Percentiles rank a stretch among this genome's conserved stretches.
phyloP scores from a whole-genome alignment of 2,888 invertebrate species.

The Abrostola triplasia region DNA sequence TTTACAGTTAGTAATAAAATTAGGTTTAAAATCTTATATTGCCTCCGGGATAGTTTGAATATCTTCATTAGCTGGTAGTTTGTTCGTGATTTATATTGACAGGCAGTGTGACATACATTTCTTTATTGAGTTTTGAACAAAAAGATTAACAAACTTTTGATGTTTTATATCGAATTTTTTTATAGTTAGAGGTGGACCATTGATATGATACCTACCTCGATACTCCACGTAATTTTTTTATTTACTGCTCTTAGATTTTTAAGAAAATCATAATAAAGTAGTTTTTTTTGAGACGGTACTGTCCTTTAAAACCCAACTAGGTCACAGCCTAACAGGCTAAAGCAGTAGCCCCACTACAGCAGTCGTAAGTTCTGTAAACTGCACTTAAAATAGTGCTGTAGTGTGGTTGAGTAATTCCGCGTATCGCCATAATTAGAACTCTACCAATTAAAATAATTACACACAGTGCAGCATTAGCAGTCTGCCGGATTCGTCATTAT shows the following conservation, averaged over 20 bases:
- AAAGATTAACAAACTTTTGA: not conserved
- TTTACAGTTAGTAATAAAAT: too few relatives aligned
- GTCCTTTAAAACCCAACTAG: too few relatives aligned
- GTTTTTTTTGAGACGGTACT: too few relatives aligned
- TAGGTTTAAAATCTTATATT: too few relatives aligned
- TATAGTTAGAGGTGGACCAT: too few relatives aligned
- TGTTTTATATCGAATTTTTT: too few relatives aligned
- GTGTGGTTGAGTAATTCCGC: not conserved
- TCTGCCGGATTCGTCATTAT: not conserved
- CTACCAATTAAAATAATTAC: conserved; percentile 5
- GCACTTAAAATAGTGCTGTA: not conserved
- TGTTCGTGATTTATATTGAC: not conserved
- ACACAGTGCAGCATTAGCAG: not conserved
- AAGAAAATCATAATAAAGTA: too few relatives aligned
- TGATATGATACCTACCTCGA: too few relatives aligned
- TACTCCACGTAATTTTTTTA: too few relatives aligned
- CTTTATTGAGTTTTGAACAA: not conserved
- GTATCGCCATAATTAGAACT: not conserved
- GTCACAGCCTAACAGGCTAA: too few relatives aligned
- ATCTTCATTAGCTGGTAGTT: conserved; percentile 2
- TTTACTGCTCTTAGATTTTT: too few relatives aligned
- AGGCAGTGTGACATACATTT: not conserved
- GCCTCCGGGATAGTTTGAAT: too few relatives aligned
- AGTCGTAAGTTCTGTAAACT: not conserved
- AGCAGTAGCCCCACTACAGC: not conserved